Conservation (phyloP, 2,888 invertebrate species). For the Xestia c-nigrum region DNA sequence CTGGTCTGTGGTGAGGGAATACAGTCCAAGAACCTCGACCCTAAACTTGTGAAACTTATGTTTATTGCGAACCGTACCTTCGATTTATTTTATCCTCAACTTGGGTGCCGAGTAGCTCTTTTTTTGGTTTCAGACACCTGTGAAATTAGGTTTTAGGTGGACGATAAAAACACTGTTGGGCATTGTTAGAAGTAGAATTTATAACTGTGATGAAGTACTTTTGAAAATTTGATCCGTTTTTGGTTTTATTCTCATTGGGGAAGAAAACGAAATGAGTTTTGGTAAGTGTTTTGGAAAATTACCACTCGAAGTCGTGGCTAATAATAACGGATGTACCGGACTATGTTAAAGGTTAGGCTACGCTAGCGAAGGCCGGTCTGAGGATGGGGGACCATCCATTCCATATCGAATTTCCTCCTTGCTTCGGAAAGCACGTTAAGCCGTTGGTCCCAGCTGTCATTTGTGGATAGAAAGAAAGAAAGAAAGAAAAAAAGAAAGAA, state of each 20-base stretch:
- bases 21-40: neutral
- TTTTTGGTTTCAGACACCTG: neutral
- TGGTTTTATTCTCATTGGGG: neutral
- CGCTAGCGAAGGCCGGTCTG: too few relatives aligned
- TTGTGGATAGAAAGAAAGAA: too few relatives aligned
- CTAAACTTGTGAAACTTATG: slow-evolving; percentile 25
- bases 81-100: slow-evolving; percentile 16
- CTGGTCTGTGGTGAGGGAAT: slow-evolving; percentile 10
- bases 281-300: too few relatives aligned
- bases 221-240: too few relatives aligned
- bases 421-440: too few relatives aligned
- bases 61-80: slow-evolving; percentile 24
- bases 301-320: neutral
- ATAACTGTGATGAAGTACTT: neutral
- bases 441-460: too few relatives aligned
- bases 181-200: neutral
- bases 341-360: neutral
- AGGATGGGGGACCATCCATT: too few relatives aligned
- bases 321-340: fast-evolving
- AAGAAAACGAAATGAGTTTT: neutral
- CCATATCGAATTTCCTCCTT: too few relatives aligned
- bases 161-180: neutral
- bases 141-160: neutral
- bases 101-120: neutral
- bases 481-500: too few relatives aligned